Base-by-base conservation (phyloP, 1,140 invertebrate species). In the Calliopsis andreniformis region DNA sequence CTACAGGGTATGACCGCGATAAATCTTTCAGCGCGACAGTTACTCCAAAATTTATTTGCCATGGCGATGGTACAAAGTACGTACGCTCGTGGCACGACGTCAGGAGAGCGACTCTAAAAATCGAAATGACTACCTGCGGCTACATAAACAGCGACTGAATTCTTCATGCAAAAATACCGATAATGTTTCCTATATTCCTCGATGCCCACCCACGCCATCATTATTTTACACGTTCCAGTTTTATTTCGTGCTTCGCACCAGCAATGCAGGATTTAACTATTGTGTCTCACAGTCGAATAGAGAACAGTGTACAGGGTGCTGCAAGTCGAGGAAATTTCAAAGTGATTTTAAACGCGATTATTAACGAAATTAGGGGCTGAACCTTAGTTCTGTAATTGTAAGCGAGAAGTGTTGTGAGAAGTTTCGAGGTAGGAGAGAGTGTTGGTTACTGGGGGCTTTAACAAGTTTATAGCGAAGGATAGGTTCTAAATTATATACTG, bases 41-140 rank as follows among this genome's bases (percentile, higher is more conserved):
- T 45, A 23, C 42, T 59, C 25, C 42, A 67, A 77, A 79, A 79
- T 79, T 79, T 79, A 79, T 67, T 63, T 77, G 49, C 32, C 42
- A 25, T 32, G 35, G 20, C 61, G 18, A 2, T 5, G 39, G 12
- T 28, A 43, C 30, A 20, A 42, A 61, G 23, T 53, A 71, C 25
- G 53, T 62, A 77, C 25, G 43, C 51, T 62, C 45, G 69, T 25
- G 10, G 35, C 35, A 5, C 4, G 35, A 39, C 23, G 35, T 55
- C 69, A 64, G 35, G 30, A 62, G 56, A 62, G 56, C 16, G 67
- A 18, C 42, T 8, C 30, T 35, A 35, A 58, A 58, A 58, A 58
- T 62, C 58, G 49, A 16, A 32, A 43, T 28, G 28, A 55, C 30
- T 51, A 35, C 23, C 47, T n/a, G 10, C n/a, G 16, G 35, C 32